phyloP scores from a whole-genome alignment of 2,888 invertebrate genomes.

The Chouioia cunea region DNA sequence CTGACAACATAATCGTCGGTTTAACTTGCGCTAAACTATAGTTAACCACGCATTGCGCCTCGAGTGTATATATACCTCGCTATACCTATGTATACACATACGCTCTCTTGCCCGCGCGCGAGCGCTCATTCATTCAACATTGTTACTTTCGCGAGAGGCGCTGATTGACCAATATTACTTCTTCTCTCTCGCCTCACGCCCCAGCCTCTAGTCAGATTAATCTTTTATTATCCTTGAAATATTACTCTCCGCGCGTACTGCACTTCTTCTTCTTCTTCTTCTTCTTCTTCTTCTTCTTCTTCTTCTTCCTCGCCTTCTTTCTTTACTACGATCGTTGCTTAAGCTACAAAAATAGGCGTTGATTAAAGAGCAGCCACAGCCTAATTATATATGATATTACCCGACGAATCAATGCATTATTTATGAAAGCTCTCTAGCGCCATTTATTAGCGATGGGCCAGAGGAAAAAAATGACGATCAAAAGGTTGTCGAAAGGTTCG shows the following conservation, averaged over 20 bases:
- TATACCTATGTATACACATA: too few species aligned
- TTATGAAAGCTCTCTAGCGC: constrained; percentile 35
- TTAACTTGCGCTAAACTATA: constrained; percentile 66
- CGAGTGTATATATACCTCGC: constrained; percentile 6
- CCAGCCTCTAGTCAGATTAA: constrained; percentile 44
- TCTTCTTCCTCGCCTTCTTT: neutral
- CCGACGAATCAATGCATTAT: constrained; percentile 35
- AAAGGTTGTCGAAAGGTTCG: neutral
- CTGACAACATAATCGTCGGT: constrained; percentile 69
- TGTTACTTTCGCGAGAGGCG: too few species aligned
- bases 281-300: neutral
- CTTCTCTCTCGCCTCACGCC: neutral
- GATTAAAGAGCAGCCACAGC: constrained; percentile 29
- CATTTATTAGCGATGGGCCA: constrained; percentile 22
- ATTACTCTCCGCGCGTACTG: constrained; percentile 1
- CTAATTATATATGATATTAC: constrained; percentile 44
- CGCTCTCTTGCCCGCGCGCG: neutral
- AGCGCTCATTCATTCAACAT: too few species aligned
- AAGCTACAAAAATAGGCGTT: constrained; percentile 4
- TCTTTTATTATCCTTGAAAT: constrained; percentile 47
- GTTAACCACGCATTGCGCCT: constrained; percentile 61
- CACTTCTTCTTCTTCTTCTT: neutral
- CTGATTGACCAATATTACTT: constrained; percentile 42
- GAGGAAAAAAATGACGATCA: neutral
- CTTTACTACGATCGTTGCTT: neutral